Evolutionary conservation across 2,797 vertebrate species (phyloP), one percentile per base, ranked within the genome.

Genomic region (Eulemur albifrons): DNA sequence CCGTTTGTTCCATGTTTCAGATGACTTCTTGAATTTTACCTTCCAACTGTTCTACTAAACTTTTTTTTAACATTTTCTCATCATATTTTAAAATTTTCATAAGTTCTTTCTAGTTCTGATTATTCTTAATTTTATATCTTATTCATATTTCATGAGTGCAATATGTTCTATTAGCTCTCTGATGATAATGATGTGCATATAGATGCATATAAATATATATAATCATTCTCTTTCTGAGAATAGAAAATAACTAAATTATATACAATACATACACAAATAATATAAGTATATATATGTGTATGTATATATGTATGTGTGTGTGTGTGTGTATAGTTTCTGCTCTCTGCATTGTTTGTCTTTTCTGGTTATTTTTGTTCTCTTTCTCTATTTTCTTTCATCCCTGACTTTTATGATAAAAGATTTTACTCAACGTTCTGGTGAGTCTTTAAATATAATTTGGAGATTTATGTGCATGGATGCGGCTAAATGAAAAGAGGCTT

Each of bases 341-440:
- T 7, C 48, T 32, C 1, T 1, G 32, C 0, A 57, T 5, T 75
- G 4, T 15, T 17, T 20, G 67, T 13, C 4, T 10, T 4, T 90
- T 93, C 15, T 27, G 4, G 0, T 97, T 93, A 23, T 57, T 93
- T 81, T 84, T 40, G 25, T 52, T 90, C 10, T 40, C 35, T 90
- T n/a, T 59, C 13, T 45, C 17, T 57, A 30, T 83, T 89, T 85
- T 69, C 23, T 89, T 90, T 70, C 15, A n/a, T 90, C 45, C 27
- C 20, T 85, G 40, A 69, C 1, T n/a, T 40, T 61, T 79, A 35
- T 85, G 21, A 35, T 79, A 72, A 70, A 94, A 70, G 10, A 18
- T 7, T n/a, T 59, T 59, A 27, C 2, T 77, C 35, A 84, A 50
- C 21, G 43, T 79, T 79, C n/a, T 61, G 15, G 27, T 79, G 21